Evolutionary conservation across 2,888 invertebrate genomes (phyloP), one percentile per base, ranked within the genome.

Genomic region (Yponomeuta cagnagella): DNA sequence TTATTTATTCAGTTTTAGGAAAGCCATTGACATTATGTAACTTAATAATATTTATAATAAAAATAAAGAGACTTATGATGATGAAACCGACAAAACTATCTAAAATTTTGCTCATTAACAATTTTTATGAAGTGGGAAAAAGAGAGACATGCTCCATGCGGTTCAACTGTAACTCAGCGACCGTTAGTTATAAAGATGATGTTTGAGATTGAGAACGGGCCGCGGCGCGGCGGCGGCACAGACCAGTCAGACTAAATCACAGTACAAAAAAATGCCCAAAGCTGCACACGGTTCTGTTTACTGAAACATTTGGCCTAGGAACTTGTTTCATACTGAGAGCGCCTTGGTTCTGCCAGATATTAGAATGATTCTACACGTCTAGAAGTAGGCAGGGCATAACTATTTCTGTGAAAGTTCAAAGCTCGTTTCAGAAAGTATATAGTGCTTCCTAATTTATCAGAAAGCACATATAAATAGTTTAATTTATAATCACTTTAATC

Each of bases 131-230:
- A 23, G 31, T 30, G 64, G 31, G 6, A 58, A 30, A 74, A 74
- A 73, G 75, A 77, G 77, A 77, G 77, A 76, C 75, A 73, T 71
- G 69, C 72, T 67, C 72, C 12, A 68, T 72, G 68, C 73, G 72
- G 71, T 72, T 71, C 71, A 71, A 69, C 71, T 71, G 72, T 72
- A 73, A 73, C 72, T 67, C 75, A 74, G 68, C 73, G 77, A 77
- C 77, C 77, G 77, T 77, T 78, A 77, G 74, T 75, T 74, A 73
- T 74, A 76, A 76, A 77, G 77, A 78, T 75, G 75, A 77, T 76
- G 75, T 77, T 76, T 73, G 75, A 75, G 74, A 75, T 73, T 74
- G 52, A 58, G 52, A 58, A 58, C 52, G 52, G 23, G 15, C 43
- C 43, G 43, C 43, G 43, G 43, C 43, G 74, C 73, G 74, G 73